These are phyloP conservation scores for Spinus pinus DNA, from an alignment of 2,797 vertebrate species.

Conservation along the genomic window DNA sequence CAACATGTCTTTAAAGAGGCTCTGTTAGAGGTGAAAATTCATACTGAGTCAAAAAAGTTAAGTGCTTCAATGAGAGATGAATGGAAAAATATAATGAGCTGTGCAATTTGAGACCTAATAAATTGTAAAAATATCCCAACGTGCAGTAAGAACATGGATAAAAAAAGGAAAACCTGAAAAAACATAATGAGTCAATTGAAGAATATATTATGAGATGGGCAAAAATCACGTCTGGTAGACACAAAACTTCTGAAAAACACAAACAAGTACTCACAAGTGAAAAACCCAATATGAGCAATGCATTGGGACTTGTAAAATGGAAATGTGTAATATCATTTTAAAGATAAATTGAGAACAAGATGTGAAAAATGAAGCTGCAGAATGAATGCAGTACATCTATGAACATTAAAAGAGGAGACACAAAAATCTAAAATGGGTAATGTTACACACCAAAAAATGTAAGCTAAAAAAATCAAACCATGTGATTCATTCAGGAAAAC, in stretches of 20 bases:
- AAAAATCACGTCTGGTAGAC: not conserved
- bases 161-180: not conserved
- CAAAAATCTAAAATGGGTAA: not conserved
- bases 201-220: not conserved
- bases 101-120: not conserved
- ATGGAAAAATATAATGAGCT: not conserved
- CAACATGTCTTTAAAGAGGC: not conserved
- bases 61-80: not conserved
- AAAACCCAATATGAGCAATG: not conserved
- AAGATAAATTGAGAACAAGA: not conserved
- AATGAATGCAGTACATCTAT: not conserved
- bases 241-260: not conserved
- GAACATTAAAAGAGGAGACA: not conserved
- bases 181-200: not conserved
- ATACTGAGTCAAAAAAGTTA: not conserved
- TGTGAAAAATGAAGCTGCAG: not conserved
- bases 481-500: not conserved
- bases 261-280: not conserved
- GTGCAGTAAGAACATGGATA: not conserved
- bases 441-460: not conserved
- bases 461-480: not conserved
- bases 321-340: not conserved
- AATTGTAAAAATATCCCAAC: fast-evolving
- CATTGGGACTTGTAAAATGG: not conserved
- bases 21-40: not conserved